phyloP scores from a whole-genome alignment of 2,113 vertebrate species.

The Picathartes gymnocephalus region DNA sequence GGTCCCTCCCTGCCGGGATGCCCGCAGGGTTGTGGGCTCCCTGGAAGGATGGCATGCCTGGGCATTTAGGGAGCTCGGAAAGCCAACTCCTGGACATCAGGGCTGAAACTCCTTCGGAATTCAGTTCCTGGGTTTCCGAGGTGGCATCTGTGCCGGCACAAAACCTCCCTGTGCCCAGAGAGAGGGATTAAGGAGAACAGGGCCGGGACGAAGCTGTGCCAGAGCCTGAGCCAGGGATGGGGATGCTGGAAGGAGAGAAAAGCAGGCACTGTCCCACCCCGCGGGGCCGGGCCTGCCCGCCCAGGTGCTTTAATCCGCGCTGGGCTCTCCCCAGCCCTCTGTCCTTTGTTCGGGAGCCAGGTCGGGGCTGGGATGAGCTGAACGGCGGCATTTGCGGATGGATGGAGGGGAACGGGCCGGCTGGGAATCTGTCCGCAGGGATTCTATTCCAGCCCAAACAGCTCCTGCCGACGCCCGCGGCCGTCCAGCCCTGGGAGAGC shows the following conservation, averaged over 20 bases:
- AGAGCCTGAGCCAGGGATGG: background rate
- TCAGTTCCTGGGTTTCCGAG: background rate
- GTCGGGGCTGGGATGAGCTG: background rate
- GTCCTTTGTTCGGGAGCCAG: background rate
- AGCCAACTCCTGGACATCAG: background rate
- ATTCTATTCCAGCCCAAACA: background rate
- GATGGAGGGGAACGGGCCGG: background rate
- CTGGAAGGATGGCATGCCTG: background rate
- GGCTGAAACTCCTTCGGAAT: background rate
- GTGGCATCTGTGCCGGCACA: background rate
- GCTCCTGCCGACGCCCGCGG: background rate
- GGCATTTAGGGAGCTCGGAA: background rate
- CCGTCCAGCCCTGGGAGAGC: background rate
- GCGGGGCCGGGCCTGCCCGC: background rate
- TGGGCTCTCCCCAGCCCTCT: background rate
- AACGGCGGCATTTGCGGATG: background rate
- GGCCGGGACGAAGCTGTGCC: background rate
- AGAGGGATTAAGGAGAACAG: background rate
- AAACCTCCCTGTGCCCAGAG: background rate
- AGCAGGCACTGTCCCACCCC: background rate
- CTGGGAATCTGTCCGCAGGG: background rate
- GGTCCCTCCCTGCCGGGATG: background rate
- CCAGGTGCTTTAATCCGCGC: background rate
- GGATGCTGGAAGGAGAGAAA: background rate
- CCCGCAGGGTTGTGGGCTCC: fast-evolving